phyloP scores from a whole-genome alignment of 2,113 vertebrate genomes.

The Elanoides forficatus region DNA sequence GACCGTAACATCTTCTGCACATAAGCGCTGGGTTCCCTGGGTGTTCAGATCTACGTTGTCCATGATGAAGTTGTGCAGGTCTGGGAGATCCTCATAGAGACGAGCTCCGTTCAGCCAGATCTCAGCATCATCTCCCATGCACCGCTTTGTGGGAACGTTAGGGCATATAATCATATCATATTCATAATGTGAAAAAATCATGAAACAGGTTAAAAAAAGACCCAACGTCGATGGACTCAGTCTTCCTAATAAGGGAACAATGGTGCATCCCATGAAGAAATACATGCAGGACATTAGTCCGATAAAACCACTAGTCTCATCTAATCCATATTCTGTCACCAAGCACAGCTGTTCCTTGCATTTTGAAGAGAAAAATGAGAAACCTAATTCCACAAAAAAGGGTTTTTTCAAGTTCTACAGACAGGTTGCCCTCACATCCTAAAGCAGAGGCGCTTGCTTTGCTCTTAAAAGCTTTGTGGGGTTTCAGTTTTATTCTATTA shows the following conservation, averaged over 20 bases:
- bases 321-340: not conserved
- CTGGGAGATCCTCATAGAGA: not conserved
- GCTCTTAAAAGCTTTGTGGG: not conserved
- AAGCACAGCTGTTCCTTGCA: not conserved
- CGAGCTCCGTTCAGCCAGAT: not conserved
- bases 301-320: not conserved
- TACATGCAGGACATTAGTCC: not conserved
- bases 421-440: not conserved
- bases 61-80: not conserved
- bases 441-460: not conserved
- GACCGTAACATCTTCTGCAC: not conserved
- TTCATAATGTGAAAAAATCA: not conserved
- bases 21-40: rapidly evolving
- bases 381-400: not conserved
- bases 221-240: rapidly evolving
- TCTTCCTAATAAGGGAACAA: not conserved
- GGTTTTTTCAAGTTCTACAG: not conserved
- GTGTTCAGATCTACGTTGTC: not conserved
- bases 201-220: not conserved
- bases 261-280: not conserved
- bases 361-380: not conserved
- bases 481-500: not conserved
- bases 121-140: not conserved
- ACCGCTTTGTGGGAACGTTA: rapidly evolving
- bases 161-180: not conserved